A percentile compares a stretch with the other conserved stretches of the same genome.
phyloP scores from a whole-genome alignment of 2,888 invertebrate genomes.

The Nemurella pictetii region DNA sequence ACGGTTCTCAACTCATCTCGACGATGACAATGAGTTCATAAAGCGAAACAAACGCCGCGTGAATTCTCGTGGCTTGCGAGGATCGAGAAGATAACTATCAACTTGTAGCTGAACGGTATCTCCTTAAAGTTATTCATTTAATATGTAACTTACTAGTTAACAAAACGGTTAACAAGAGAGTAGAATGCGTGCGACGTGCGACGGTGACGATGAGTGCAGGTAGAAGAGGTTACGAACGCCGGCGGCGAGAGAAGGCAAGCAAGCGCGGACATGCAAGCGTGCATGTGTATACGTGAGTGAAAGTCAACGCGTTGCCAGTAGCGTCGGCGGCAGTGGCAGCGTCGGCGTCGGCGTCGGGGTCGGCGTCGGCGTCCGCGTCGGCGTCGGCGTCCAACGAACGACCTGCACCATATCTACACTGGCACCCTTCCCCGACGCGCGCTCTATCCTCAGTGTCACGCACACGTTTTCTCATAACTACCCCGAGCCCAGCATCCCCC shows the following conservation, averaged over 20 bases:
- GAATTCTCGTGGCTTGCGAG: background rate
- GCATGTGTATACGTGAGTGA: background rate
- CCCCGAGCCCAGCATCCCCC: background rate
- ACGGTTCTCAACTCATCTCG: background rate
- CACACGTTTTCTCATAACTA: conserved; percentile 1
- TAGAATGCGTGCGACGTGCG: background rate
- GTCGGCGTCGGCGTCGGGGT: too few species aligned
- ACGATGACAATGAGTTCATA: too few species aligned
- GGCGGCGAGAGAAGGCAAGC: background rate
- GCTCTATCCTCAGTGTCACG: conserved; percentile 32
- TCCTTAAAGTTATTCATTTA: background rate
- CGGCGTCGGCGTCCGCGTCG: background rate
- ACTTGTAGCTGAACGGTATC: background rate
- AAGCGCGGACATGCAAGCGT: background rate
- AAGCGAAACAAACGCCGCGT: too few species aligned
- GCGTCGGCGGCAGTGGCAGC: background rate
- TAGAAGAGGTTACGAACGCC: background rate
- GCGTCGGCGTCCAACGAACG: background rate
- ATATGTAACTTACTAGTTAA: too few species aligned
- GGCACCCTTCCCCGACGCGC: background rate
- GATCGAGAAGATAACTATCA: background rate
- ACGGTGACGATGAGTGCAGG: background rate
- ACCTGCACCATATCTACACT: background rate
- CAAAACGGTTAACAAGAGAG: too few species aligned
- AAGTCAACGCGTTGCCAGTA: background rate